Evolutionary conservation across 2,113 vertebrate genomes (phyloP).

Genomic region (Neomonachus schauinslandi): DNA sequence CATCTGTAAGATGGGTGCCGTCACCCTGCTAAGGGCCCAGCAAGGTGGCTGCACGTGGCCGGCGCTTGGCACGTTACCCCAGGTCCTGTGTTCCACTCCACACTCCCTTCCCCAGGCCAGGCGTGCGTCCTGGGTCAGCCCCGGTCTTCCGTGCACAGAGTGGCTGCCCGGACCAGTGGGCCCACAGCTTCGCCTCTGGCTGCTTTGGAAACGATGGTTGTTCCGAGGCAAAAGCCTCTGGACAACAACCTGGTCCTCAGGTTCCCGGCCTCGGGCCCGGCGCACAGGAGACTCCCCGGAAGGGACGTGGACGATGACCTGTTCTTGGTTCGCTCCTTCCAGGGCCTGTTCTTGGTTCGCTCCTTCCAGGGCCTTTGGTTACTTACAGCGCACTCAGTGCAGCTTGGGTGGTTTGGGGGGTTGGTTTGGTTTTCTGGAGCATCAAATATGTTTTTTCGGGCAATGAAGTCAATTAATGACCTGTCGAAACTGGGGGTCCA

Average conservation of each 20-base stretch:
- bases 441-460: slow-evolving; percentile 83
- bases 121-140: neutral
- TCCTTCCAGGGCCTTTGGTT: neutral
- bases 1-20: neutral
- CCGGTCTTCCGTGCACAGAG: neutral
- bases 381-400: neutral
- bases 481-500: slow-evolving; percentile 86
- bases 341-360: neutral
- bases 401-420: slow-evolving; percentile 48
- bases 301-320: rapidly evolving
- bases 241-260: neutral
- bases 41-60: too few relatives aligned
- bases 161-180: neutral
- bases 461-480: slow-evolving; percentile 87
- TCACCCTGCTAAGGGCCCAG: neutral
- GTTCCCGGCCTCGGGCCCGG: rapidly evolving
- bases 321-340: neutral
- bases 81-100: neutral
- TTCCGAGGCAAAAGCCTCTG: neutral
- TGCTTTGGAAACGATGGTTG: neutral
- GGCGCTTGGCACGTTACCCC: rapidly evolving
- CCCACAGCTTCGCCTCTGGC: neutral
- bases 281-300: neutral
- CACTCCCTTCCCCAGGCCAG: rapidly evolving
- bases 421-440: slow-evolving; percentile 84